Evolutionary conservation across 1,140 invertebrate genomes (phyloP), one percentile per base, ranked within the genome.

Genomic region (Schlechtendalia chinensis): DNA sequence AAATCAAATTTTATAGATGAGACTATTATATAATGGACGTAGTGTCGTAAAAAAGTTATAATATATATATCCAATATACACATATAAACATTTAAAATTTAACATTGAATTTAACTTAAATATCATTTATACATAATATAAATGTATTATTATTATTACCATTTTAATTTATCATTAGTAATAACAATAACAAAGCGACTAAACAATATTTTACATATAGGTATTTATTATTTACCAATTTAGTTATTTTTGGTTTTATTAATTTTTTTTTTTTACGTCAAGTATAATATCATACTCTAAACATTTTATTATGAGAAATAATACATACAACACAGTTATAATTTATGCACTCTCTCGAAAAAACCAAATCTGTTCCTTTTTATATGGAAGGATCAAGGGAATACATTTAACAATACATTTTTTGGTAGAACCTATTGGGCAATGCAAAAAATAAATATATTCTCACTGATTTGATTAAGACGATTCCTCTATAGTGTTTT

Each of bases 341-440:
- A 47, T 47, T 63, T 12, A 12, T 63, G 63, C 10, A 19, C 22
- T 79, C 10, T 27, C 22, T 59, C 56, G 61, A 77, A 77, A 77
- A 29, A 19, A 53, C 24, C 11, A 29, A 39, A 71, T 69, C 39
- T 29, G 22, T n/a, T 47, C 22, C 5, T 54, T 47, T 17, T 17
- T 17, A 27, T 27, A 72, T 63, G n/a, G 45, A 72, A 59, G 17
- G 39, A 45, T 63, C 29, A 12, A 61, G 24, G 39, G 39, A 24
- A 79, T 79, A 79, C 63, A 79, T 63, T 56, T 61, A 79, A 63
- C 32, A 79, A 50, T 27, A 16, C 24, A 72, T 63, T 47, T 63
- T 47, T 79, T 50, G 8, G 58, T 79, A 63, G 22, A 45, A 61
- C 10, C 5, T 39, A 39, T 75, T 39, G 29, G n/a, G 29, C 39